Evolutionary conservation across 2,797 vertebrate genomes (phyloP).

Genomic region (Ctenopoma multispine): DNA sequence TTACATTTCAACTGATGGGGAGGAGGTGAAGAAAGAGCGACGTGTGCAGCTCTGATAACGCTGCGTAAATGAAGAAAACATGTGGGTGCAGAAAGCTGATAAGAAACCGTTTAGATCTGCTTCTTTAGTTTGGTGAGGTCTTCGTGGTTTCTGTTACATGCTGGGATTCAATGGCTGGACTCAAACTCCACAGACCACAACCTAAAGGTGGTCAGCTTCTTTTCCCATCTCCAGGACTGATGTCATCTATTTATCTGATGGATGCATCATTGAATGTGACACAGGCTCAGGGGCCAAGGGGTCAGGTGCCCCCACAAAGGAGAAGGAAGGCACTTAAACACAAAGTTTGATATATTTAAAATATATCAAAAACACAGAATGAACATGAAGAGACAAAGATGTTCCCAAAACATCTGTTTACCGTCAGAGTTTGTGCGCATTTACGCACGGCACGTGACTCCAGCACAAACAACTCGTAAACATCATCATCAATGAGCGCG

Average conservation of each 20-base stretch:
- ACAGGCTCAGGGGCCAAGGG: too few relatives aligned
- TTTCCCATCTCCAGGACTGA: not conserved
- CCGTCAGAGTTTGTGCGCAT: constrained; percentile 5
- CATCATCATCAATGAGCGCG: constrained; percentile 48
- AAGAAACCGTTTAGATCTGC: constrained; percentile 71
- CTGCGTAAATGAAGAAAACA: constrained; percentile 63
- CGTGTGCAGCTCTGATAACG: constrained; percentile 74
- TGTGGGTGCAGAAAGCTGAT: constrained; percentile 71
- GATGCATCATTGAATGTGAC: not conserved
- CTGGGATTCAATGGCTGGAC: constrained; percentile 1
- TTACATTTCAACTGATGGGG: constrained; percentile 49
- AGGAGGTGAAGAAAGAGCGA: constrained; percentile 48
- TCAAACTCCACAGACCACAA: not conserved
- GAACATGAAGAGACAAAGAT: too few relatives aligned
- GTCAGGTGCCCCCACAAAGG: too few relatives aligned
- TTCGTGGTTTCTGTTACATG: constrained; percentile 37
- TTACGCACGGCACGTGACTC: constrained; percentile 39
- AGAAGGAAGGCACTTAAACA: too few relatives aligned
- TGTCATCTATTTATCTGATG: not conserved
- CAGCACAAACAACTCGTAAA: constrained; percentile 38
- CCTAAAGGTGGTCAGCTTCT: not conserved
- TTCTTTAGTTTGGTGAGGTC: constrained; percentile 14
- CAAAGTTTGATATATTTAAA: too few relatives aligned
- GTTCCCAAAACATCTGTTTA: too few relatives aligned
- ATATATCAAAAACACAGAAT: too few relatives aligned